Evolutionary conservation across 2,888 invertebrate species (phyloP).

Genomic region (Oxycera nigricornis): DNA sequence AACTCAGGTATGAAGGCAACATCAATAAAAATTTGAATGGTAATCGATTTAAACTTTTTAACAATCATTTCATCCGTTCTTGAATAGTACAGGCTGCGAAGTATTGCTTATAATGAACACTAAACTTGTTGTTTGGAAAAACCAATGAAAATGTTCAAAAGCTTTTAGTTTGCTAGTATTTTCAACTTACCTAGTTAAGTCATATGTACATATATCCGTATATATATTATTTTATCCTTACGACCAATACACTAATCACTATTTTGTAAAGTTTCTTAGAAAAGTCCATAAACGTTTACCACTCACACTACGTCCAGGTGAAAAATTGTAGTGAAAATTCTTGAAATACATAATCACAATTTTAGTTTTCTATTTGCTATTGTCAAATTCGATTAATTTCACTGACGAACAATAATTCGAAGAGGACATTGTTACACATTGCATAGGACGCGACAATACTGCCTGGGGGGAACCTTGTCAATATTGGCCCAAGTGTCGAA

Average conservation of each 20-base stretch:
- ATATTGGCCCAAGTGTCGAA: background rate
- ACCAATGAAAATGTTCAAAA: too few species aligned
- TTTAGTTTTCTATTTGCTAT: background rate
- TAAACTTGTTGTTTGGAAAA: too few species aligned
- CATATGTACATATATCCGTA: background rate
- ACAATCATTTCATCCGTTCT: too few species aligned
- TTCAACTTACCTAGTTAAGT: background rate
- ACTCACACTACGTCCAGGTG: constrained; percentile 52
- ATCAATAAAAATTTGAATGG: too few species aligned
- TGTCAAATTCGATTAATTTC: background rate
- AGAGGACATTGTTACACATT: background rate
- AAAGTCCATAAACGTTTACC: background rate
- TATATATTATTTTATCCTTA: background rate
- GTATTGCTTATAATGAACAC: too few species aligned
- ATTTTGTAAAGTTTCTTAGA: background rate
- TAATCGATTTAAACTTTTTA: too few species aligned
- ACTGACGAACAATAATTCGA: background rate
- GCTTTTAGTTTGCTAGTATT: too few species aligned
- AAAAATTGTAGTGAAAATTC: constrained; percentile 58
- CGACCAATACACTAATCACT: background rate
- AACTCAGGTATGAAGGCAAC: too few species aligned
- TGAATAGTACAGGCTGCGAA: too few species aligned
- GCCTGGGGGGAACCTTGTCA: background rate
- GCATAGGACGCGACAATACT: background rate
- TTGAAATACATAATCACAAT: constrained; percentile 57